phyloP scores from a whole-genome alignment of 1,140 invertebrate genomes.

The Vollenhovia emeryi region DNA sequence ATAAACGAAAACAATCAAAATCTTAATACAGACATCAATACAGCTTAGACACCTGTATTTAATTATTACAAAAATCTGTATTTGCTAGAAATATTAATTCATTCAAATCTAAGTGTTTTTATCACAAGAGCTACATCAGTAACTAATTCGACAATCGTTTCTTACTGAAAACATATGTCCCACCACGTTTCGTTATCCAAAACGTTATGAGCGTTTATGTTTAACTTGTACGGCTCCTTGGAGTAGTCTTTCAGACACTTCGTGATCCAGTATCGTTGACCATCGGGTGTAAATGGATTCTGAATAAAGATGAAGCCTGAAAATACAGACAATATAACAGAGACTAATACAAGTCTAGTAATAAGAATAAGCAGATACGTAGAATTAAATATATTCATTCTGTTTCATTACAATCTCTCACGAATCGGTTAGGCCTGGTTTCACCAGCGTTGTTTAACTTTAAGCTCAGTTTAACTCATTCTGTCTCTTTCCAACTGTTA shows the following conservation, averaged over 20 bases:
- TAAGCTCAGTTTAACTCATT: too few relatives aligned
- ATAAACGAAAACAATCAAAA: slow-evolving; percentile 13
- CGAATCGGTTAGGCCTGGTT: too few relatives aligned
- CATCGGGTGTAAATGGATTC: slow-evolving; percentile 92
- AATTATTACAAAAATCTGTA: neutral
- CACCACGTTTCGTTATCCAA: slow-evolving; percentile 84
- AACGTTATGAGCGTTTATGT: slow-evolving; percentile 88
- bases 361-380: neutral
- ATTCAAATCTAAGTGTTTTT: neutral
- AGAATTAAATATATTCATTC: neutral
- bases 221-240: slow-evolving; percentile 91
- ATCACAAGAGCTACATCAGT: neutral
- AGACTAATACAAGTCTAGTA: slow-evolving; percentile 11
- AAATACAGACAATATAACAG: slow-evolving; percentile 63
- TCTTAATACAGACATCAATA: neutral
- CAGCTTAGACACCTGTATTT: neutral
- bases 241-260: slow-evolving; percentile 92
- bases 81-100: neutral
- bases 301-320: slow-evolving; percentile 91
- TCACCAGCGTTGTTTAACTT: too few relatives aligned
- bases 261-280: slow-evolving; percentile 93
- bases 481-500: too few relatives aligned
- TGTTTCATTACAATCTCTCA: neutral
- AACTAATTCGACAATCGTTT: neutral
- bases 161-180: slow-evolving; percentile 82